Evolutionary conservation across 2,797 vertebrate species (phyloP).

Genomic region (Melanotaenia boesemani): DNA sequence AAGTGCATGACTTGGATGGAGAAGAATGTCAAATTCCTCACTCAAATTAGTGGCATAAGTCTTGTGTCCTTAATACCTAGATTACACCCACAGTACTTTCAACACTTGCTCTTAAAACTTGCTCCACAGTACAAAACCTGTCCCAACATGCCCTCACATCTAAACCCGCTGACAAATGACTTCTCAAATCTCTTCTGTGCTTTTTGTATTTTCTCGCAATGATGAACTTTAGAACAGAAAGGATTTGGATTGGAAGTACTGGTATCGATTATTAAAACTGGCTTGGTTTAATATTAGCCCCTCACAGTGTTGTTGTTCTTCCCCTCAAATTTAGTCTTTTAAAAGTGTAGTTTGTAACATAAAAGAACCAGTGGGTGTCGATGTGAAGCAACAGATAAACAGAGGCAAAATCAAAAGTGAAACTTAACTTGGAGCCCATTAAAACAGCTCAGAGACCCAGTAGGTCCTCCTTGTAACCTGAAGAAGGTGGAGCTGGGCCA

Average conservation of each 20-base stretch:
- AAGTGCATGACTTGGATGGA: slow-evolving; percentile 1
- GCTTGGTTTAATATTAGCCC: not conserved
- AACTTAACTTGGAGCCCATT: not conserved
- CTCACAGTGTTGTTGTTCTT: not conserved
- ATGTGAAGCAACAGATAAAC: not conserved
- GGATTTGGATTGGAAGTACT: not conserved
- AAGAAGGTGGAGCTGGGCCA: too few relatives aligned
- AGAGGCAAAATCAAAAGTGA: not conserved
- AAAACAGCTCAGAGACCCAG: not conserved
- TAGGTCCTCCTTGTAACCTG: too few relatives aligned
- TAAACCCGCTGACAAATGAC: slow-evolving; percentile 10
- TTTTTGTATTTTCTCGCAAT: not conserved
- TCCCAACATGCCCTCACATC: slow-evolving; percentile 26
- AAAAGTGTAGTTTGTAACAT: not conserved
- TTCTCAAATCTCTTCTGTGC: slow-evolving; percentile 17
- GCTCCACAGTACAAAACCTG: slow-evolving; percentile 21
- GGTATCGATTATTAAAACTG: not conserved
- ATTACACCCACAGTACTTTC: slow-evolving; percentile 33
- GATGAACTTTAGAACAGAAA: slow-evolving; percentile 14
- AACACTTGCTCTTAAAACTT: slow-evolving; percentile 5
- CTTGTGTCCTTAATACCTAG: slow-evolving; percentile 20
- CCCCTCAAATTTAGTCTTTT: not conserved
- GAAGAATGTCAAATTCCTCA: slow-evolving; percentile 27
- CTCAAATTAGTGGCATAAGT: slow-evolving; percentile 21
- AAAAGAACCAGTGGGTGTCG: not conserved